phyloP scores from a whole-genome alignment of 1,140 invertebrate genomes.

The Fopius arisanus region DNA sequence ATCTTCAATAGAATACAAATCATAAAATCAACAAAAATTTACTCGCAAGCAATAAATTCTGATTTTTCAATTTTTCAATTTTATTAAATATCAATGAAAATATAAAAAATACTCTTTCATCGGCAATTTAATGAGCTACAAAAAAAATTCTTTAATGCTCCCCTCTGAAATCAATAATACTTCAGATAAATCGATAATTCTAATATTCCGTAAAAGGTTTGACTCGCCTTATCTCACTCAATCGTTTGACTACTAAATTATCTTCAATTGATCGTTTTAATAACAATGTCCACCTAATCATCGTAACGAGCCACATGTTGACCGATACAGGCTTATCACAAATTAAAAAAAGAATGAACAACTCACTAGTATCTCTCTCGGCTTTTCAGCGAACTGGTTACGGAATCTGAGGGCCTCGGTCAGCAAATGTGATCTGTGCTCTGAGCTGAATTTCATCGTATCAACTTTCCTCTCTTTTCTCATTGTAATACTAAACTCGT shows the following conservation, averaged over 20 bases:
- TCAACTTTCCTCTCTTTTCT: conserved; percentile 92
- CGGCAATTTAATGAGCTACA: background rate
- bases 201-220: too few species aligned
- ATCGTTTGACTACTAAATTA: too few species aligned
- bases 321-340: background rate
- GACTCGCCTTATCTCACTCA: too few species aligned
- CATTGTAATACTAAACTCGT: conserved; percentile 87
- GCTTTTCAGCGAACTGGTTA: conserved; percentile 80
- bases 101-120: conserved; percentile 15
- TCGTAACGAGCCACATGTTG: background rate
- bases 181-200: too few species aligned
- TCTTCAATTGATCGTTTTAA: background rate
- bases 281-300: background rate
- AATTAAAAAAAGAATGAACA: background rate
- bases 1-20: too few species aligned
- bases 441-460: conserved; percentile 97
- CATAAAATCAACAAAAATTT: too few species aligned
- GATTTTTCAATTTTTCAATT: background rate
- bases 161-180: too few species aligned
- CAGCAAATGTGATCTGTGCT: conserved; percentile 90
- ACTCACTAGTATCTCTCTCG: conserved; percentile 75
- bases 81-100: background rate
- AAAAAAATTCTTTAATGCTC: too few species aligned
- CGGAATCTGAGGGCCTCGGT: conserved; percentile 89
- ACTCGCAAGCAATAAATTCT: conserved; percentile 37